phyloP scores from a whole-genome alignment of 2,888 invertebrate species.

The Ecliptopera silaceata region DNA sequence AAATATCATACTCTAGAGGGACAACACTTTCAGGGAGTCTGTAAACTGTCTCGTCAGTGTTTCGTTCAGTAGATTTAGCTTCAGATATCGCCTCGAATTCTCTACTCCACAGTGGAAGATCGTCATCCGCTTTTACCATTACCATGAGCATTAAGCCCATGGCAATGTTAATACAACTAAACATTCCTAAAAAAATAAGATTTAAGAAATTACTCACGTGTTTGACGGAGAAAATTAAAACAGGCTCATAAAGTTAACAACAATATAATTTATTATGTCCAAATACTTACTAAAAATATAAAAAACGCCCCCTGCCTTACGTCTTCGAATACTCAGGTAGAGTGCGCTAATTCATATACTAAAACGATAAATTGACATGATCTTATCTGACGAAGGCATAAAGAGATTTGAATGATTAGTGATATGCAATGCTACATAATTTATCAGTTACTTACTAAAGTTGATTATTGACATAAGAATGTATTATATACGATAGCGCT shows the following conservation, averaged over 20 bases:
- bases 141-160: conserved; percentile 50
- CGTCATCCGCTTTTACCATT: conserved; percentile 51
- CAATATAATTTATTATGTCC: neutral
- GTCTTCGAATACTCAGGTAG: conserved; percentile 10
- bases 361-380: conserved; percentile 3
- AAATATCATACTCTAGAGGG: conserved; percentile 70
- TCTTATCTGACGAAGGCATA: conserved; percentile 20
- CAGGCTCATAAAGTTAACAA: neutral
- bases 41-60: conserved; percentile 48
- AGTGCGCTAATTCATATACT: conserved; percentile 10
- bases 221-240: neutral
- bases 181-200: conserved; percentile 51
- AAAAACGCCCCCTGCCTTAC: conserved; percentile 48
- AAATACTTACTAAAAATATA: conserved; percentile 45
- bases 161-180: conserved; percentile 36
- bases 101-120: conserved; percentile 51
- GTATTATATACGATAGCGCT: neutral
- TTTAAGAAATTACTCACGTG: neutral
- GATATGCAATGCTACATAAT: conserved; percentile 3
- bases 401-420: conserved; percentile 26
- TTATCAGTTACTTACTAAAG: neutral
- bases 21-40: conserved; percentile 64
- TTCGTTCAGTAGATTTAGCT: conserved; percentile 42
- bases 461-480: neutral
- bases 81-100: conserved; percentile 52